phyloP scores from a whole-genome alignment of 2,113 vertebrate species.

The Cygnus buccinator region DNA sequence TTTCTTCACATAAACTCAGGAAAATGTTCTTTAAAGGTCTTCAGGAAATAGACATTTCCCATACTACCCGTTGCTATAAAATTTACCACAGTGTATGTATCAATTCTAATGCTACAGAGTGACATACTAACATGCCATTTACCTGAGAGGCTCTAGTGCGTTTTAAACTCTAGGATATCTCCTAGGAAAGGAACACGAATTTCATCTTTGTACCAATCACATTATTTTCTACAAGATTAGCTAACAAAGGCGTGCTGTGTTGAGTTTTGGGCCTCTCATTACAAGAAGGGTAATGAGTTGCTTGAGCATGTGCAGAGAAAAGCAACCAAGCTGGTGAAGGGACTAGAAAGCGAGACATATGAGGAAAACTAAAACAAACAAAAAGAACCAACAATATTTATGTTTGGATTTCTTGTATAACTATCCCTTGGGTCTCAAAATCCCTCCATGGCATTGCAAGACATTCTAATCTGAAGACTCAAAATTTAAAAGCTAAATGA shows the following conservation, averaged over 20 bases:
- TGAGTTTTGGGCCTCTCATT: too few relatives aligned
- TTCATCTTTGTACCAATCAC: not conserved
- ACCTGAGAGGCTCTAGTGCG: not conserved
- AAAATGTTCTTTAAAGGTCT: not conserved
- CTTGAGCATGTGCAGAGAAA: too few relatives aligned
- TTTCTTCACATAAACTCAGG: not conserved
- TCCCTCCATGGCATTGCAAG: not conserved
- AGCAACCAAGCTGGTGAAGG: too few relatives aligned
- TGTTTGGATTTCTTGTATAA: not conserved
- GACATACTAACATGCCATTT: not conserved
- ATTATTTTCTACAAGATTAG: too few relatives aligned
- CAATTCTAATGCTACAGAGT: not conserved
- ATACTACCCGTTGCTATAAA: not conserved
- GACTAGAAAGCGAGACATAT: not conserved
- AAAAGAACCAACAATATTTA: not conserved
- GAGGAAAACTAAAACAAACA: not conserved
- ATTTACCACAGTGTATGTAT: not conserved
- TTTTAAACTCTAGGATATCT: not conserved
- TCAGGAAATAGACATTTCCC: not conserved
- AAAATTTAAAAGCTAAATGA: not conserved
- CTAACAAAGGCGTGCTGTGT: too few relatives aligned
- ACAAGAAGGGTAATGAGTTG: too few relatives aligned
- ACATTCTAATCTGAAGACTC: not conserved
- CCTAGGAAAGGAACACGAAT: not conserved
- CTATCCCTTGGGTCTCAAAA: not conserved